These are phyloP conservation scores for Musca vetustissima DNA, from an alignment of 1,140 invertebrate genomes.

Conservation along the genomic window DNA sequence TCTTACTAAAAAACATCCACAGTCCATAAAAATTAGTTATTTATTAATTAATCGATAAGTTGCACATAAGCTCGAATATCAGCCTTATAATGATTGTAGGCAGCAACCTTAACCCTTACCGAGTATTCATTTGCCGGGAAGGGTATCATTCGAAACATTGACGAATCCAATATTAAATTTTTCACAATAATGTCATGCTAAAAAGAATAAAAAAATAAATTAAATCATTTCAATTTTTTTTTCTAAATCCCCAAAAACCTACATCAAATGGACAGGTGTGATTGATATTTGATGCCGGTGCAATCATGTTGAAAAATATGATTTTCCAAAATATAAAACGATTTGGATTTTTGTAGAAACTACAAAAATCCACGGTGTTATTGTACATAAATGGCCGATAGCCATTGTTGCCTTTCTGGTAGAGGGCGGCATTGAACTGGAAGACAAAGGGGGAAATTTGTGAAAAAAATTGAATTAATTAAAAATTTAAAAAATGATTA, in stretches of 20 bases:
- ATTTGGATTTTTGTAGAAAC: too few species aligned
- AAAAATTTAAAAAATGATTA: background rate
- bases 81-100: background rate
- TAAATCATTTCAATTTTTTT: background rate
- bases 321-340: background rate
- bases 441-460: background rate
- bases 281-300: too few species aligned
- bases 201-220: background rate
- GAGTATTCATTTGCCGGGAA: background rate
- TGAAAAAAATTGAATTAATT: background rate
- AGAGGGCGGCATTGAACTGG: background rate
- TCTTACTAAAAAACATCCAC: too few species aligned
- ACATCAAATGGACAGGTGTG: background rate
- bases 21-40: too few species aligned
- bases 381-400: constrained; percentile 13
- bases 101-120: background rate
- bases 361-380: background rate
- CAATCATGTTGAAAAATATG: background rate
- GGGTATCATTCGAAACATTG: background rate
- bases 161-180: background rate
- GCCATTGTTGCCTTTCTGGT: background rate
- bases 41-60: too few species aligned
- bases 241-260: background rate
- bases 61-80: background rate
- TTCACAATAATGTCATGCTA: constrained; percentile 1